Conservation (phyloP, 2,797 vertebrate species). For the Gambusia yucatana region DNA sequence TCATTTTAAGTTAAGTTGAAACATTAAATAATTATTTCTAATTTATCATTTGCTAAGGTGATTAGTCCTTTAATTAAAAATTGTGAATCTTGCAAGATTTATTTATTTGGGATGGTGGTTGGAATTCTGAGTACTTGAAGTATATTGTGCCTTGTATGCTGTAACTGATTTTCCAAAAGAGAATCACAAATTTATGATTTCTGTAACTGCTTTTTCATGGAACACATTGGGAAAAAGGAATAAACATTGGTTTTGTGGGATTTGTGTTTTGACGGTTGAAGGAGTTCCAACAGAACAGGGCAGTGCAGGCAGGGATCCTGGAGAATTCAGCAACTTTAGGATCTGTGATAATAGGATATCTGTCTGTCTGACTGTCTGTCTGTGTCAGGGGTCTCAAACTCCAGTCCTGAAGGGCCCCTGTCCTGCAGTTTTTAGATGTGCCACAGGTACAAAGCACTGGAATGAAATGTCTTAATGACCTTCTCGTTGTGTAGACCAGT, state of each 20-base stretch:
- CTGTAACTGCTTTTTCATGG: neutral
- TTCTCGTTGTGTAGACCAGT: too few species aligned
- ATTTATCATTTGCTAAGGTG: neutral
- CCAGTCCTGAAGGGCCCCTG: too few species aligned
- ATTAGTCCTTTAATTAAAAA: neutral
- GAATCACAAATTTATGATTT: neutral
- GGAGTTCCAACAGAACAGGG: neutral
- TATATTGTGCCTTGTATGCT: neutral
- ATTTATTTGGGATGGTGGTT: neutral
- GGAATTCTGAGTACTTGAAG: neutral
- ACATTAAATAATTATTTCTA: neutral
- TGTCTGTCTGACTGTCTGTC: too few species aligned
- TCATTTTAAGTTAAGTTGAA: neutral
- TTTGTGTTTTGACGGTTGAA: neutral
- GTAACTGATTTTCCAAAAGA: neutral
- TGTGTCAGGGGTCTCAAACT: too few species aligned
- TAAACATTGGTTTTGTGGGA: neutral
- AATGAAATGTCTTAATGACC: too few species aligned
- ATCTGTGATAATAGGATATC: too few species aligned
- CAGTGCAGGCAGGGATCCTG: neutral
- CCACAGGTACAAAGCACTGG: too few species aligned
- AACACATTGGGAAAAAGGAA: neutral
- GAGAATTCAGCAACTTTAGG: too few species aligned
- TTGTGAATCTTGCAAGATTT: neutral
- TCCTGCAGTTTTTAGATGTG: too few species aligned